Conservation (phyloP, 2,888 invertebrate genomes). For the Sicus ferrugineus region DNA sequence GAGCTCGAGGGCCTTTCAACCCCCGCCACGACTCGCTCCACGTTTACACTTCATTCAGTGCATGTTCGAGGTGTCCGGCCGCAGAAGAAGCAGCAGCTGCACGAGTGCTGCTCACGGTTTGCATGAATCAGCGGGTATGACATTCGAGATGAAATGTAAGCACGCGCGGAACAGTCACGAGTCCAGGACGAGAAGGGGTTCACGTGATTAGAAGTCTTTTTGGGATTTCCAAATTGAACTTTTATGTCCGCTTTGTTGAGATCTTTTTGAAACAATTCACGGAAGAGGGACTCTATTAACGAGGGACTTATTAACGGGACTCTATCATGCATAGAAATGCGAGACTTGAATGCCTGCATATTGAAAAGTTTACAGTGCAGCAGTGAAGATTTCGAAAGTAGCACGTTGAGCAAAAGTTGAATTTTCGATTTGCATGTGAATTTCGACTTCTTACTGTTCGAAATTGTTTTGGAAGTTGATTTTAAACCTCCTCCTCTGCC, state of each 20-base stretch:
- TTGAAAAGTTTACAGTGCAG: background rate
- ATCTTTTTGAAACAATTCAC: background rate
- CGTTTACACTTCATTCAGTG: constrained; percentile 9
- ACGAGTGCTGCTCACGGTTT: background rate
- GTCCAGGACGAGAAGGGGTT: too few relatives aligned
- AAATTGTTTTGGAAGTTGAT: constrained; percentile 14
- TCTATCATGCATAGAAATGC: too few relatives aligned
- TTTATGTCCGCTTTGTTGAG: too few relatives aligned
- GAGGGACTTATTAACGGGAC: too few relatives aligned
- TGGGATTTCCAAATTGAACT: background rate
- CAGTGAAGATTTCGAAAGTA: background rate
- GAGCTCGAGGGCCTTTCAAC: background rate
- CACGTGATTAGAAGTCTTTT: background rate
- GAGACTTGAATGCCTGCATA: background rate
- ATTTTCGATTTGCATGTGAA: background rate
- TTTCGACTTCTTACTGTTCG: background rate
- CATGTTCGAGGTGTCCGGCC: background rate
- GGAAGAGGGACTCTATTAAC: background rate
- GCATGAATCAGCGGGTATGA: background rate
- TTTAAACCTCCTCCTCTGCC: background rate
- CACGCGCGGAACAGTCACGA: background rate
- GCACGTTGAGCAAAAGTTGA: background rate
- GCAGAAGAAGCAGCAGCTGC: background rate
- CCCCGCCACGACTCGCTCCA: background rate
- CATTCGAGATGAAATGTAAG: constrained; percentile 15